A percentile compares a stretch with the other conserved stretches of the same genome.
phyloP scores from a whole-genome alignment of 2,888 invertebrate genomes.

The Lottia scabra region DNA sequence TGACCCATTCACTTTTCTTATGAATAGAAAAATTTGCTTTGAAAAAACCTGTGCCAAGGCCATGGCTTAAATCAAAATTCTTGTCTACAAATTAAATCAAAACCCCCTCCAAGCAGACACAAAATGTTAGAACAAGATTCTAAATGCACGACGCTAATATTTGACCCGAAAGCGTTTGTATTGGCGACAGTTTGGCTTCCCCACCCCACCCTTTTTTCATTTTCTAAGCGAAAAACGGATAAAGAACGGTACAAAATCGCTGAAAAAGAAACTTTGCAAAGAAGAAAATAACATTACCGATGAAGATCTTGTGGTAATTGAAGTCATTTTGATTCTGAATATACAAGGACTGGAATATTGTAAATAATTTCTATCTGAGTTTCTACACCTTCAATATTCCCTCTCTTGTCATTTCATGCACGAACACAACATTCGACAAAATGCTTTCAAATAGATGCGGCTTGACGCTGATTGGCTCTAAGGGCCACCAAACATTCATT shows the following conservation, averaged over 20 bases:
- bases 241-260: not conserved
- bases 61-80: too few species aligned
- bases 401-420: constrained; percentile 16
- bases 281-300: constrained; percentile 22
- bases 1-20: too few species aligned
- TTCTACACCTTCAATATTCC: constrained; percentile 14
- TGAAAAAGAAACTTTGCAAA: not conserved
- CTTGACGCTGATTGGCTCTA: constrained; percentile 42
- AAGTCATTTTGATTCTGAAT: not conserved
- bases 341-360: constrained; percentile 14
- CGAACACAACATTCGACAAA: constrained; percentile 13
- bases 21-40: too few species aligned
- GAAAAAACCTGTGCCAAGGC: too few species aligned
- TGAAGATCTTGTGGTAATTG: not conserved
- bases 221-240: too few species aligned
- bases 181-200: too few species aligned
- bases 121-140: too few species aligned
- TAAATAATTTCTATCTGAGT: constrained; percentile 5
- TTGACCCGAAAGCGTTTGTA: too few species aligned
- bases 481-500: constrained; percentile 37
- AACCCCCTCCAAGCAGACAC: too few species aligned
- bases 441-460: constrained; percentile 49
- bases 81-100: too few species aligned
- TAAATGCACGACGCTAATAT: too few species aligned
- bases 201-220: too few species aligned